phyloP scores from a whole-genome alignment of 2,797 vertebrate species.

The Syncerus caffer region DNA sequence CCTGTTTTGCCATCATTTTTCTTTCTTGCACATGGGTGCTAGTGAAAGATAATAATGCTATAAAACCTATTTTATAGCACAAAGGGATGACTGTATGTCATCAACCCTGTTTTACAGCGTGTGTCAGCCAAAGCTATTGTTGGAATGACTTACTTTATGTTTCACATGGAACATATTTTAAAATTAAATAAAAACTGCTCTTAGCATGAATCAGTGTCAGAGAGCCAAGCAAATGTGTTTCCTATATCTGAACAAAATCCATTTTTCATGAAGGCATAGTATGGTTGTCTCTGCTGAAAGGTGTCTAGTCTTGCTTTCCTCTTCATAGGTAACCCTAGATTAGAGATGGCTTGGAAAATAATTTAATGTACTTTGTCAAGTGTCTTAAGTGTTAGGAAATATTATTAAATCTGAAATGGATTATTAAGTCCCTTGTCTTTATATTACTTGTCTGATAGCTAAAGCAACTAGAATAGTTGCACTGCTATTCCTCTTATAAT shows the following conservation, averaged over 20 bases:
- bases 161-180: constrained; percentile 54
- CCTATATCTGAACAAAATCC: background rate
- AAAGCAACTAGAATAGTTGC: background rate
- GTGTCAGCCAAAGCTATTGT: constrained; percentile 9
- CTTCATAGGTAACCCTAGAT: background rate
- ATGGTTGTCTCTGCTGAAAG: background rate
- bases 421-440: background rate
- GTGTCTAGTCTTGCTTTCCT: background rate
- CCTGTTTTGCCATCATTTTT: constrained; percentile 4
- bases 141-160: constrained; percentile 33
- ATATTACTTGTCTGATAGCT: background rate
- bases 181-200: constrained; percentile 17
- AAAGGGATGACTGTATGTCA: background rate
- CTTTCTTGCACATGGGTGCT: background rate
- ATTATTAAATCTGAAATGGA: background rate
- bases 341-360: background rate
- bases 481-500: background rate
- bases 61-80: constrained; percentile 33
- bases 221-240: background rate
- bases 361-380: background rate
- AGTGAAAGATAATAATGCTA: constrained; percentile 37
- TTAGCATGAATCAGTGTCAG: constrained; percentile 38
- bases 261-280: background rate
- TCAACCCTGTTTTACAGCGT: constrained; percentile 32
- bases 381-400: background rate